Evolutionary conservation across 2,888 invertebrate species (phyloP), one percentile per base, ranked within the genome.

Genomic region (Balanococcus diminutus): DNA sequence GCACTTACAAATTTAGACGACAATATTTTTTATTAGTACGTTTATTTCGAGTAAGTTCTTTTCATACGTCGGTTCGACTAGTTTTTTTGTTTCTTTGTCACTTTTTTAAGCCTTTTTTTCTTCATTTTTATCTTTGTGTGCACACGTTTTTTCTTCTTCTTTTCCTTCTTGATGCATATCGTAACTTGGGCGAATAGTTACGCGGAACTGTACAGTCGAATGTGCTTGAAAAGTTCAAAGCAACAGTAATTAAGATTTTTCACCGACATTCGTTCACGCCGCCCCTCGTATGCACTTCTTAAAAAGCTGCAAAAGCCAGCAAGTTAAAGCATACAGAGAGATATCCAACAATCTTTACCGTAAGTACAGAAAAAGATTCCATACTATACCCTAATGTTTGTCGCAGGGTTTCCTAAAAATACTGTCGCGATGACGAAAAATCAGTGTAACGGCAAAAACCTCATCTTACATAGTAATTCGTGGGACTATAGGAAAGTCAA

Each of bases 191-290:
- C 42, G 42, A 82, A 82, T 82, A 82, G n/a, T n/a, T n/a, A n/a
- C 72, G 56, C 22, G 72, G 28, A 72, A 72, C 72, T 72, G 81
- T 39, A 82, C 46, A 32, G 72, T 84, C 84, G 67, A 72, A 84
- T 72, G 72, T 84, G 67, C 84, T 84, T 72, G 72, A 84, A 72
- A 72, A 84, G 84, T 84, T 84, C 84, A 84, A 84, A 84, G 84
- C 84, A 61, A 75, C 72, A 72, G 84, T 84, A 84, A 84, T 84
- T 84, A 84, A 84, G 84, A 84, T 39, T 84, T 84, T 84, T 84
- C 67, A 84, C 84, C 84, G 72, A 32, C 83, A 19, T 61, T 56
- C 67, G 31, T 36, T 25, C 36, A 25, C 84, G 19, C 39, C 39
- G 3, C 5, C 16, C 42, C 14, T 42, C 42, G 42, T 42, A 3